Percentiles rank a stretch among this genome's conserved stretches.
These are phyloP conservation scores for Caenorhabditis sp. DNA, from an alignment of 2,888 invertebrate species.

Conservation along the genomic window DNA sequence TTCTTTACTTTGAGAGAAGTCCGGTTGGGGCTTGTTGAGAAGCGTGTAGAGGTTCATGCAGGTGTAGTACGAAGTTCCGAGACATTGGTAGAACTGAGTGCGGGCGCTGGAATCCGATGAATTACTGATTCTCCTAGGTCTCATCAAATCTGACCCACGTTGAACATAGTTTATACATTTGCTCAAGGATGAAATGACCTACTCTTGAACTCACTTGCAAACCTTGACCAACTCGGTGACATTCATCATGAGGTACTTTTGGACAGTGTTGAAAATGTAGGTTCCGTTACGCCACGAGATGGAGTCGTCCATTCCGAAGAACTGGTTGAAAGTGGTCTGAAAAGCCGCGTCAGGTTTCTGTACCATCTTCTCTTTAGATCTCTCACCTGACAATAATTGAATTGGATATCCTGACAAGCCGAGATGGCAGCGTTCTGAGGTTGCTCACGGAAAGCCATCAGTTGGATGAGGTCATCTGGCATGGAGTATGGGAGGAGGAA, in stretches of 20 bases:
- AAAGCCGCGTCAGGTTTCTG: not conserved
- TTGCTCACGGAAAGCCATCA: conserved; percentile 45
- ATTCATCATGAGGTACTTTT: conserved; percentile 61
- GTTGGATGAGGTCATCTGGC: conserved; percentile 53
- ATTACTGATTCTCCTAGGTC: too few species aligned
- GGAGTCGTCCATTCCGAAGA: conserved; percentile 63
- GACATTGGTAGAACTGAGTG: conserved; percentile 76
- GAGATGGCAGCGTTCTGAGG: conserved; percentile 53
- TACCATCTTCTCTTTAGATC: too few species aligned
- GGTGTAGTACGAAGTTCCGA: conserved; percentile 75
- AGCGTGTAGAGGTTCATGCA: conserved; percentile 74
- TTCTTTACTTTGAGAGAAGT: conserved; percentile 61
- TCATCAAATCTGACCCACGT: too few species aligned
- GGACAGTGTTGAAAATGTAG: conserved; percentile 62
- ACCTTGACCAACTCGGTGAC: conserved; percentile 70
- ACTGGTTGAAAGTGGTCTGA: conserved; percentile 63
- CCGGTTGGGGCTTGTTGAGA: conserved; percentile 64
- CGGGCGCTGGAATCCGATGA: too few species aligned
- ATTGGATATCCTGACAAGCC: conserved; percentile 61
- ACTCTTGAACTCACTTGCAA: conserved; percentile 65
- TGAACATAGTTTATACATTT: too few species aligned
- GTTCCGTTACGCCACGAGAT: conserved; percentile 68
- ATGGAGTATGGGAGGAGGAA: conserved; percentile 53
- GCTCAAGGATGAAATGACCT: too few species aligned
- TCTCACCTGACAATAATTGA: conserved; percentile 65